Base-by-base conservation (phyloP, 2,113 vertebrate species). In the Alaudala cheleensis region DNA sequence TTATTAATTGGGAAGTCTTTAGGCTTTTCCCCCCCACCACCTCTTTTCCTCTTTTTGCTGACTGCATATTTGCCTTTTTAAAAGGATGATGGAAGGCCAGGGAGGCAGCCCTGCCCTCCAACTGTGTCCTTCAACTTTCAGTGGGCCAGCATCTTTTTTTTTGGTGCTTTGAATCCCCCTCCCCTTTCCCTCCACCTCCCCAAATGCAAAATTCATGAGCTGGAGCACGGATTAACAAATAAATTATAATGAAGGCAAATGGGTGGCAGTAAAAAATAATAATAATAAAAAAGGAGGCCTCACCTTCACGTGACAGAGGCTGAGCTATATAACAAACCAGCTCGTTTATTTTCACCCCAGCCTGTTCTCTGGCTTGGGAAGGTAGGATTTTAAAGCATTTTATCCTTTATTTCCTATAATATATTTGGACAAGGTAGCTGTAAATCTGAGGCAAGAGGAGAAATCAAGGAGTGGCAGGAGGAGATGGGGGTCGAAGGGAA, bases 1-100 rank as follows among this genome's bases (percentile, higher is more conserved):
- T 97, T 98, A 98, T 97, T 98, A 98, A 98, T 98, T 97, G 97
- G 70, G 92, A 96, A 91, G 93, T 88, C 92, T 96, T 98, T 95
- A 97, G 94, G 92, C 69, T 82, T 70, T 71, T 2, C 0, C 6
- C 15, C 42, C 9, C 7, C n/a, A n/a, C n/a, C n/a, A n/a, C 1
- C 1, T 3, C 23, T 84, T 86, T 79, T 42, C 65, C 50, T 81
- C 73, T 96, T 97, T 97, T 96, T 97, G 97, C 97, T 98, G 97
- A 97, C 97, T 97, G 88, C 66, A 42, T 97, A 92, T 96, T 97
- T 97, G 93, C 85, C 96, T 97, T 98, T 97, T 97, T 96, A 90
- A 91, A 96, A 96, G 90, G 95, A 96, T 94, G 95, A 96, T 96
- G 85, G 93, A 97, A 95, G 79, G 91, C 93, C 80, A 81, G 84